These are phyloP conservation scores for Drosophila rhopaloa DNA, from an alignment of 1,140 invertebrate genomes.

Conservation along the genomic window DNA sequence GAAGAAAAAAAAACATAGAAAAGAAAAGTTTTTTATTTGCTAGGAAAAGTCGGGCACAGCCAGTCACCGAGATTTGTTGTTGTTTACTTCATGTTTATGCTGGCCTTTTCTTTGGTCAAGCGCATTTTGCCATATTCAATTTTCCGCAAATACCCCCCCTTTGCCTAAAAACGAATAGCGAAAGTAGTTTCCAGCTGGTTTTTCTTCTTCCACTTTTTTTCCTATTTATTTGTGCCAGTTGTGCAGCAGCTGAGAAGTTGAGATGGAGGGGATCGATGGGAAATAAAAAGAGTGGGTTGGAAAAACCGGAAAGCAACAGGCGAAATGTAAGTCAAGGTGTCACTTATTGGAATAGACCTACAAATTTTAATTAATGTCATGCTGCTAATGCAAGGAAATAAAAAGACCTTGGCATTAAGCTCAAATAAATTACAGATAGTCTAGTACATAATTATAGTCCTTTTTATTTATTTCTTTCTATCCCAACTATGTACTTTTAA, in stretches of 20 bases:
- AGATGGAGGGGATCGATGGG: conserved; percentile 15
- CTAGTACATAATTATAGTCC: too few species aligned
- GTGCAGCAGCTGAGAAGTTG: conserved; percentile 58
- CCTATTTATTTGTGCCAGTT: conserved; percentile 70
- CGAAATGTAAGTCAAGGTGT: conserved; percentile 55
- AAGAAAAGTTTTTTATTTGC: conserved; percentile 64
- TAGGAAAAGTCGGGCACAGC: conserved; percentile 58
- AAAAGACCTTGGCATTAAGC: background rate
- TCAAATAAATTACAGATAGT: too few species aligned
- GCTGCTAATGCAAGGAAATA: background rate
- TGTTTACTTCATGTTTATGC: conserved; percentile 60
- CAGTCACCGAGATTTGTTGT: conserved; percentile 32
- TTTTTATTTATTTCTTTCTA: too few species aligned
- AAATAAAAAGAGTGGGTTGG: conserved; percentile 10
- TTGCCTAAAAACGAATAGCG: conserved; percentile 54
- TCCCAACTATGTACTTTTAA: too few species aligned
- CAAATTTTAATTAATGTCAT: background rate
- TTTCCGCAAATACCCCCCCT: conserved; percentile 31
- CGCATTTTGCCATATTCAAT: conserved; percentile 65
- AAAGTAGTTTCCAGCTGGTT: conserved; percentile 78
- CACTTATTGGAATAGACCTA: conserved; percentile 23
- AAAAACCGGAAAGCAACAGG: conserved; percentile 54
- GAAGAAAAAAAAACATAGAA: conserved; percentile 25
- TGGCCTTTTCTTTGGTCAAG: conserved; percentile 71
- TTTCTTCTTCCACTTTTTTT: conserved; percentile 32